phyloP scores from a whole-genome alignment of 2,797 vertebrate genomes.

The Amazonetta brasiliensis region DNA sequence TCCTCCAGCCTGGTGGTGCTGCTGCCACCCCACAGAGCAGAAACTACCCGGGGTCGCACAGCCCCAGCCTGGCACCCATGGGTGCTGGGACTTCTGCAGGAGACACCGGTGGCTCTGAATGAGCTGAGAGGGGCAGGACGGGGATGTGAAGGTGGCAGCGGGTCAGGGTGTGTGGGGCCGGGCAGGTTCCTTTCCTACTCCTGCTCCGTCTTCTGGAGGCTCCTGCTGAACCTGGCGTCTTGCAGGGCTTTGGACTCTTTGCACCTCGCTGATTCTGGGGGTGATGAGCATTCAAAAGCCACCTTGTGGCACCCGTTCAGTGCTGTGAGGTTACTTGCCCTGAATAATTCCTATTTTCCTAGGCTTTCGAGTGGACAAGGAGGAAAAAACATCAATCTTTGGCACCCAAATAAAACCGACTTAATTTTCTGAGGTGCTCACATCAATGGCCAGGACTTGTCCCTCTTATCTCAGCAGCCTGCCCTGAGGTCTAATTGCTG shows the following conservation, averaged over 20 bases:
- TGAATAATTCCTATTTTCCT: fast-evolving
- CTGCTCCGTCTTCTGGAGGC: fast-evolving
- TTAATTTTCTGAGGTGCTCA: not conserved
- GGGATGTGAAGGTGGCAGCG: fast-evolving
- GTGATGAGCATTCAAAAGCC: fast-evolving
- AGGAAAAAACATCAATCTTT: not conserved
- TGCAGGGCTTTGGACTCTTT: not conserved
- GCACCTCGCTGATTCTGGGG: fast-evolving
- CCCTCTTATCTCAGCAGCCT: not conserved
- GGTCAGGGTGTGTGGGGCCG: fast-evolving
- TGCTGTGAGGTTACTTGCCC: not conserved
- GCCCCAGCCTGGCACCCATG: too few relatives aligned
- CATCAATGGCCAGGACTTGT: not conserved
- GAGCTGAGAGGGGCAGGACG: fast-evolving
- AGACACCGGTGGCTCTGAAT: fast-evolving
- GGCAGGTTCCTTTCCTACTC: fast-evolving
- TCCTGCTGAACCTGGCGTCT: fast-evolving
- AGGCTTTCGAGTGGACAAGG: not conserved
- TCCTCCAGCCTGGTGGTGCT: fast-evolving
- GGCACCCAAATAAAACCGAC: not conserved
- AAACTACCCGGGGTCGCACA: not conserved
- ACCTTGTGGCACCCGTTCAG: fast-evolving
- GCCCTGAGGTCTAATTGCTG: fast-evolving
- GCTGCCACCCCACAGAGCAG: too few relatives aligned
- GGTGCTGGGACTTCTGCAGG: not conserved